Evolutionary conservation across 1,140 invertebrate genomes (phyloP).

Genomic region (Procambarus clarkii): DNA sequence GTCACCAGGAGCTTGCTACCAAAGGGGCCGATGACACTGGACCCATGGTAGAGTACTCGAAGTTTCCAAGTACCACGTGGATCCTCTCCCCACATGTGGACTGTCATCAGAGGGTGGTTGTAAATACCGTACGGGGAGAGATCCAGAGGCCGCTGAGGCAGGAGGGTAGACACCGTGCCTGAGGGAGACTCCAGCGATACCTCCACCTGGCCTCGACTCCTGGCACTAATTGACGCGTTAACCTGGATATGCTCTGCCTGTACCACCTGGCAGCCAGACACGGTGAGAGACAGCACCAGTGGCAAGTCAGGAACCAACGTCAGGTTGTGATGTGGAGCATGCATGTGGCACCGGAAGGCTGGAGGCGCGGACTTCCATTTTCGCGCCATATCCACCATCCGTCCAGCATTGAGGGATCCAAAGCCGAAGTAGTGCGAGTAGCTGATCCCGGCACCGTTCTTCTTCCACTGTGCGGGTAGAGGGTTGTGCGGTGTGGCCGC

Average conservation of each 20-base stretch:
- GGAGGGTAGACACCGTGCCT: slow-evolving; percentile 88
- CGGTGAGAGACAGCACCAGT: slow-evolving; percentile 79
- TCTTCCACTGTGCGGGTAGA: slow-evolving; percentile 87
- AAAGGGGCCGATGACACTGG: slow-evolving; percentile 80
- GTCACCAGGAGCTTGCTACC: slow-evolving; percentile 79
- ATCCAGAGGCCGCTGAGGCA: slow-evolving; percentile 92
- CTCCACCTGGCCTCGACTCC: slow-evolving; percentile 90
- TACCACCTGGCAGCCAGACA: slow-evolving; percentile 84
- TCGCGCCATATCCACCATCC: slow-evolving; percentile 90
- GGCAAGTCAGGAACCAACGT: slow-evolving; percentile 58
- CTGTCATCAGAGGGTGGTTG: slow-evolving; percentile 97
- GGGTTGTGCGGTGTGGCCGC: slow-evolving; percentile 75
- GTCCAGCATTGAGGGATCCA: slow-evolving; percentile 94
- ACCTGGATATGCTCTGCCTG: slow-evolving; percentile 91
- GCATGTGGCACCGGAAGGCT: slow-evolving; percentile 38
- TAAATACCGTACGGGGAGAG: slow-evolving; percentile 93
- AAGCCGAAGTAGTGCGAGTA: slow-evolving; percentile 93
- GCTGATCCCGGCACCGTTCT: slow-evolving; percentile 84
- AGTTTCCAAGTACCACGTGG: slow-evolving; percentile 88
- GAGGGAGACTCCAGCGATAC: slow-evolving; percentile 85
- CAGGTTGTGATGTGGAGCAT: slow-evolving; percentile 37
- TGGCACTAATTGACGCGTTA: slow-evolving; percentile 89
- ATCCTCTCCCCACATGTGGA: slow-evolving; percentile 97
- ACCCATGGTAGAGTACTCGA: slow-evolving; percentile 86
- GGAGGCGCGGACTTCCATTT: slow-evolving; percentile 44